Percentiles rank a stretch among this genome's conserved stretches.
phyloP scores from a whole-genome alignment of 2,797 vertebrate genomes.

The Coregonus sp. region DNA sequence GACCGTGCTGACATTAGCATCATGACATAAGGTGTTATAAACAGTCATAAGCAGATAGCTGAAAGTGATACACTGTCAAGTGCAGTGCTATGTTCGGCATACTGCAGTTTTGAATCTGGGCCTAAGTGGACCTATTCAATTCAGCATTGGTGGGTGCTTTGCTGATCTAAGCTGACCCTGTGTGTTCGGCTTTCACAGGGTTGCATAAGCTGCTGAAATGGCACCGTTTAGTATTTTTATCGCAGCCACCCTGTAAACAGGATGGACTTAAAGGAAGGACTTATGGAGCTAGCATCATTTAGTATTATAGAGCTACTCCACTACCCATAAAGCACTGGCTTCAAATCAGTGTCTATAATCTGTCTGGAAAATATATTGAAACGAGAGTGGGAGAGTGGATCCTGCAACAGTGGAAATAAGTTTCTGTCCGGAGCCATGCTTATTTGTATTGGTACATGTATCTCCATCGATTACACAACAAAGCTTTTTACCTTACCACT shows the following conservation, averaged over 20 bases:
- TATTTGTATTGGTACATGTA: not conserved
- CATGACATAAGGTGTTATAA: not conserved
- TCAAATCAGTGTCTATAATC: not conserved
- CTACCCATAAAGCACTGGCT: not conserved
- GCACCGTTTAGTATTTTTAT: not conserved
- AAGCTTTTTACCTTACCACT: no score
- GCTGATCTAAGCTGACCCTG: not conserved
- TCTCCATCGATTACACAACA: no score
- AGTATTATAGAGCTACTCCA: not conserved
- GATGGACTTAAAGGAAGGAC: not conserved
- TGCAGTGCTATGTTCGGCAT: not conserved
- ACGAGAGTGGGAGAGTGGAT: not conserved
- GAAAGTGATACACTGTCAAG: not conserved
- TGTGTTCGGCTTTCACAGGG: not conserved
- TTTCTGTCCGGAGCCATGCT: not conserved
- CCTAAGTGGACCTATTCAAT: not conserved
- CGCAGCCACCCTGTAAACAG: constrained; percentile 5
- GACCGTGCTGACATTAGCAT: not conserved
- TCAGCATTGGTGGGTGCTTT: not conserved
- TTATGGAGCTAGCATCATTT: not conserved
- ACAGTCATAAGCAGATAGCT: not conserved
- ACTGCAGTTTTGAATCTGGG: not conserved
- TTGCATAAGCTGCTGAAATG: constrained; percentile 1
- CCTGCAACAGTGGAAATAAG: not conserved
- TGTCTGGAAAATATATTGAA: not conserved